Percentiles rank a stretch among this genome's conserved stretches.
Conservation (phyloP, 2,113 vertebrate species). For the Recurvirostra avosetta region DNA sequence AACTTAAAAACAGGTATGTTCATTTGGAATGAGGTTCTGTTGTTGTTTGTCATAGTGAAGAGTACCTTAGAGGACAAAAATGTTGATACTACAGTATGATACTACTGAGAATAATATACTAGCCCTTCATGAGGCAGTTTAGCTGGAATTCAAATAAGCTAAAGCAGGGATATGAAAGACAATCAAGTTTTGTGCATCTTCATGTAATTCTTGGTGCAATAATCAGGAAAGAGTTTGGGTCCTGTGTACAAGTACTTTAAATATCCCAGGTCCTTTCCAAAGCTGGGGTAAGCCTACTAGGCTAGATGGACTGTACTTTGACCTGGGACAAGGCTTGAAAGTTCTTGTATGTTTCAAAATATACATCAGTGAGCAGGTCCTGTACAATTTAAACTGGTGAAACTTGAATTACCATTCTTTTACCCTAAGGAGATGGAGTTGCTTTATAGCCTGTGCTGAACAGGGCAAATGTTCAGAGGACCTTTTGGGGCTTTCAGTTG, state of each 20-base stretch:
- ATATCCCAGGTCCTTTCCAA: neutral
- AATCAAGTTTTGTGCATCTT: neutral
- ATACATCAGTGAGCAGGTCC: neutral
- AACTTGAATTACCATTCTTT: neutral
- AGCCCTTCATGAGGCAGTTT: neutral
- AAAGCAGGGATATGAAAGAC: neutral
- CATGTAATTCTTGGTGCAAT: neutral
- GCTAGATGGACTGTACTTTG: neutral
- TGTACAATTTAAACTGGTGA: neutral
- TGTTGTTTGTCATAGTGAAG: neutral
- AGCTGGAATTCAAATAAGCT: neutral
- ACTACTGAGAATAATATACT: neutral
- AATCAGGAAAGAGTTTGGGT: neutral
- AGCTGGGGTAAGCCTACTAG: neutral
- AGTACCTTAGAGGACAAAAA: neutral
- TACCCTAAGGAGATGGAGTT: neutral
- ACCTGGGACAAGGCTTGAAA: neutral
- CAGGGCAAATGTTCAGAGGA: conserved; percentile 17
- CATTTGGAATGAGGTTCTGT: neutral
- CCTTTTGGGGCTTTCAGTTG: neutral
- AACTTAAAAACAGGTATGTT: neutral
- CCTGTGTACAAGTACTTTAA: neutral
- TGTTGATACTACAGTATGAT: neutral
- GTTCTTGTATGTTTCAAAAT: neutral
- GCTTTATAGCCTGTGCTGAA: neutral